A percentile compares a stretch with the other conserved stretches of the same genome.
phyloP scores from a whole-genome alignment of 1,140 invertebrate species.

The Drosophila parvula region DNA sequence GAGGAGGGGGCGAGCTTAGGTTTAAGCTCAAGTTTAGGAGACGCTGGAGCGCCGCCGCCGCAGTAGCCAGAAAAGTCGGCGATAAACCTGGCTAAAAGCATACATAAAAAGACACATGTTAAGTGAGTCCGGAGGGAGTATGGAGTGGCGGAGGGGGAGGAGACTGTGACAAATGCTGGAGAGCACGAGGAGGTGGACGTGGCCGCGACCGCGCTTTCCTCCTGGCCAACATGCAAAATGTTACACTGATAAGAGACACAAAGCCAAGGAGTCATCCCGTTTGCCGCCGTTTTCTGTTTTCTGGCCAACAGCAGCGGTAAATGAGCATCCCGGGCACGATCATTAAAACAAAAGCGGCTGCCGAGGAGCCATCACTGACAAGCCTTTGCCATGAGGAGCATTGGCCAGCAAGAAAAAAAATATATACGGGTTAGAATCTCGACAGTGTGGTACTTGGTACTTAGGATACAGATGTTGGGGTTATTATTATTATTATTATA shows the following conservation, averaged over 20 bases:
- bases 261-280: conserved; percentile 74
- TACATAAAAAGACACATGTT: conserved; percentile 82
- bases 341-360: conserved; percentile 81
- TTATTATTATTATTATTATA: no score
- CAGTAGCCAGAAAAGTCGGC: conserved; percentile 60
- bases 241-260: conserved; percentile 75
- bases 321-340: conserved; percentile 72
- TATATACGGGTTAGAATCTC: neutral
- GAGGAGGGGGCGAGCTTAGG: conserved; percentile 54
- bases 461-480: no score
- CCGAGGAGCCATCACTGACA: conserved; percentile 67
- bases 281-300: conserved; percentile 36
- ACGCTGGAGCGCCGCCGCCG: conserved; percentile 56
- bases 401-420: conserved; percentile 39
- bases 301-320: conserved; percentile 58
- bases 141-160: neutral
- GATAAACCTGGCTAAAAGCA: conserved; percentile 81
- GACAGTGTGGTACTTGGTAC: conserved; percentile 6
- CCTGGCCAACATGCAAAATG: conserved; percentile 74
- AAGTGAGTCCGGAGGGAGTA: conserved; percentile 44
- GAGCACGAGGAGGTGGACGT: conserved; percentile 56
- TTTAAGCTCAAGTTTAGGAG: neutral
- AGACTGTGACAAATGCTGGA: conserved; percentile 73
- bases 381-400: conserved; percentile 73
- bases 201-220: conserved; percentile 41